Percentiles rank a stretch among this genome's conserved stretches.
Conservation (phyloP, 2,113 vertebrate genomes). For the Hemiscyllium ocellatum region DNA sequence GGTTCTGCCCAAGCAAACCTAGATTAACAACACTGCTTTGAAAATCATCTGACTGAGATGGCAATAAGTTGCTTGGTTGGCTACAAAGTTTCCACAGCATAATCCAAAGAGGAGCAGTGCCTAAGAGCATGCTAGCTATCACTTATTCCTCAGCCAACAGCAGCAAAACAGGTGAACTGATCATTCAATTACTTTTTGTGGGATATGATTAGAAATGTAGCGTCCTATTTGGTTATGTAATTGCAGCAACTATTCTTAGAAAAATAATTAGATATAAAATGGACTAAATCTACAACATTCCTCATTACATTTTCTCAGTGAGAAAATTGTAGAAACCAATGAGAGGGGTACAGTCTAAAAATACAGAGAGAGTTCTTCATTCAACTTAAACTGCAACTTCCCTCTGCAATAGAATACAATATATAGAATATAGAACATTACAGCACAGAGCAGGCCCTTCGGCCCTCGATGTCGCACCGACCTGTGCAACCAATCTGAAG, state of each 20-base stretch:
- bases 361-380: background rate
- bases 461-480: too few relatives aligned
- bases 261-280: background rate
- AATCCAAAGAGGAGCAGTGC: background rate
- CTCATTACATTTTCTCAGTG: background rate
- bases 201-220: background rate
- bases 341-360: background rate
- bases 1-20: background rate
- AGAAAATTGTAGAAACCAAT: background rate
- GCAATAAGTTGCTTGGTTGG: background rate
- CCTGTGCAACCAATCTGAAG: too few relatives aligned
- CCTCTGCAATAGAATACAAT: background rate
- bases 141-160: background rate
- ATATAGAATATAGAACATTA: too few relatives aligned
- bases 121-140: background rate
- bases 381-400: background rate
- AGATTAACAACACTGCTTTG: background rate
- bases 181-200: background rate
- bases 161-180: slow-evolving; percentile 1
- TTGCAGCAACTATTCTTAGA: background rate
- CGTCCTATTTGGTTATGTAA: background rate
- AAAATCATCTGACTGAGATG: background rate
- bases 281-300: background rate
- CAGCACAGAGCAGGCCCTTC: too few relatives aligned
- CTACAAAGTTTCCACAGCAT: background rate